phyloP scores from a whole-genome alignment of 2,113 vertebrate species.

The Charina bottae region DNA sequence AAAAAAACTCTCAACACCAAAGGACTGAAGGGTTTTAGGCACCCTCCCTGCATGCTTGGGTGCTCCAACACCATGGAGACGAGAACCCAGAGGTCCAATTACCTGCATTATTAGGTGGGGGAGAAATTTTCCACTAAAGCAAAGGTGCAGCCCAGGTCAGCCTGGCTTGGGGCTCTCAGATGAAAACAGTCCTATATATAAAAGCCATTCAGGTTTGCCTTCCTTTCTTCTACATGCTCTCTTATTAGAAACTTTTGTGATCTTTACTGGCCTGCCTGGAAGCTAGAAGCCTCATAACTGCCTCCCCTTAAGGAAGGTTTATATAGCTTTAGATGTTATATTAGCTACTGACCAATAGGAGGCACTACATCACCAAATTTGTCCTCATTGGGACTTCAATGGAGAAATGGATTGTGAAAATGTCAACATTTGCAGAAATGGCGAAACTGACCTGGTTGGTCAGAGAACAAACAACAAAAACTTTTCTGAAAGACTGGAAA shows the following conservation, averaged over 20 bases:
- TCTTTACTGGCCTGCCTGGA: background rate
- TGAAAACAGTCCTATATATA: background rate
- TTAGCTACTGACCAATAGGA: background rate
- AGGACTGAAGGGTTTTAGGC: background rate
- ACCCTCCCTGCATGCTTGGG: background rate
- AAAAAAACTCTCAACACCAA: background rate
- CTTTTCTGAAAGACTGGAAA: background rate
- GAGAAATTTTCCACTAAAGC: background rate
- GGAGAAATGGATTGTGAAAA: background rate
- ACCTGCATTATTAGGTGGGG: background rate
- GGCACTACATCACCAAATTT: background rate
- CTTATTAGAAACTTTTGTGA: background rate
- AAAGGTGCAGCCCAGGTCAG: background rate
- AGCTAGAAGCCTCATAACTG: background rate
- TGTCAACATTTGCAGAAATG: background rate
- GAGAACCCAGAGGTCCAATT: background rate
- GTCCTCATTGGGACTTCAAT: background rate
- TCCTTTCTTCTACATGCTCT: no score
- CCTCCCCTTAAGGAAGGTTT: background rate
- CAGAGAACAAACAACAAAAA: background rate
- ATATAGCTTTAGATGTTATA: background rate
- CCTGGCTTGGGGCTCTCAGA: background rate
- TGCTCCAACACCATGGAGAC: background rate
- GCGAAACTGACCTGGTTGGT: background rate
- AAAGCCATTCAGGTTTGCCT: no score